Conservation (phyloP, 2,113 vertebrate species). For the Meles meles region DNA sequence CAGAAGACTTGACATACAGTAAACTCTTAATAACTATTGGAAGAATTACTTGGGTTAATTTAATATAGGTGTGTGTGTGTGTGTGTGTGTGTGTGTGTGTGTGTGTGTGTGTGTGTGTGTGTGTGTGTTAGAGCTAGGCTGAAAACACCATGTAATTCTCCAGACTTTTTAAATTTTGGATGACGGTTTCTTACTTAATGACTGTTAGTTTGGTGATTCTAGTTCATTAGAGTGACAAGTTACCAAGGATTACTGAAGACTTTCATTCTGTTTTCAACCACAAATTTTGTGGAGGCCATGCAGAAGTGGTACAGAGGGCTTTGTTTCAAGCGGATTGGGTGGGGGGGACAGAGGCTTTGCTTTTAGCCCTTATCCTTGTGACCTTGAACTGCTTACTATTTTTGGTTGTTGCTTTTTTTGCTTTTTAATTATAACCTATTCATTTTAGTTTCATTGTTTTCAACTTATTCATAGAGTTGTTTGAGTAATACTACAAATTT, state of each 20-base stretch:
- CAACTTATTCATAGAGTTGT: neutral
- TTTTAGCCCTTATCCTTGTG: neutral
- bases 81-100: neutral
- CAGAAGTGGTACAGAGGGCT: neutral
- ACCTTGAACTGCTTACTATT: neutral
- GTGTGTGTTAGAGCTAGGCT: neutral
- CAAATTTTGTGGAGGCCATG: neutral
- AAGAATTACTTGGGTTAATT: neutral
- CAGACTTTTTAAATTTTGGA: neutral
- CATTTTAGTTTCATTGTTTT: neutral
- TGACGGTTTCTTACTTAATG: neutral
- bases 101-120: neutral
- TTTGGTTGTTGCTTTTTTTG: neutral
- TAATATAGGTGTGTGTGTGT: neutral
- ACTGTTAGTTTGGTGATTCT: neutral
- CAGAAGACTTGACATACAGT: neutral
- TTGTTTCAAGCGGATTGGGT: neutral
- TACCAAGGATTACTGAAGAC: neutral
- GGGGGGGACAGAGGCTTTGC: neutral
- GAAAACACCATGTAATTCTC: neutral
- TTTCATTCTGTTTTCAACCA: neutral
- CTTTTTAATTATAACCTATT: conserved; percentile 10
- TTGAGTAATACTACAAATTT: conserved; percentile 7
- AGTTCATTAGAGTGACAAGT: neutral
- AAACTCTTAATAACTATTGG: neutral